phyloP scores from a whole-genome alignment of 2,888 invertebrate species.

The Athalia rosae region DNA sequence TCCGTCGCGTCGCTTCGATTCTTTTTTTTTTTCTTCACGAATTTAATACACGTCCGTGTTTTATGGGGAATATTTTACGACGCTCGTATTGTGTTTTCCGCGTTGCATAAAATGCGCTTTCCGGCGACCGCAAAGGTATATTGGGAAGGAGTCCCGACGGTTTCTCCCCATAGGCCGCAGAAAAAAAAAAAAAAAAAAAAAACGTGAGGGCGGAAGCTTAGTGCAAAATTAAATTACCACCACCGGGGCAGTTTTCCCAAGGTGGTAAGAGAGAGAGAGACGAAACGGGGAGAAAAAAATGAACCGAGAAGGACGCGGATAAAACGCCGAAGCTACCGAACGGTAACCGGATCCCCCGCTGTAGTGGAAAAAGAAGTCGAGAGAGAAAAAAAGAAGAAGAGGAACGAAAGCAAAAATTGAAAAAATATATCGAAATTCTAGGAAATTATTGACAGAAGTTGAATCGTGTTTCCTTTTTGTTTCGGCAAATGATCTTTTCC shows the following conservation, averaged over 20 bases:
- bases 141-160: conserved; percentile 38
- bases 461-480: conserved; percentile 45
- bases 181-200: background rate
- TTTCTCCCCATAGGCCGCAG: conserved; percentile 35
- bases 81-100: too few species aligned
- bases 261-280: conserved; percentile 15
- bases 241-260: conserved; percentile 44
- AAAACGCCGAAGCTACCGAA: conserved; percentile 38
- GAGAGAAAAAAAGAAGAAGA: conserved; percentile 6
- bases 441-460: conserved; percentile 44
- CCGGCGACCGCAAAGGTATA: conserved; percentile 15
- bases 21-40: background rate
- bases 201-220: conserved; percentile 48
- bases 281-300: conserved; percentile 6
- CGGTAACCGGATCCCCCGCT: conserved; percentile 47
- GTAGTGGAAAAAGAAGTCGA: conserved; percentile 20
- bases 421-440: conserved; percentile 13
- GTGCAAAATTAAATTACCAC: conserved; percentile 48
- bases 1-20: background rate
- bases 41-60: background rate
- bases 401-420: background rate
- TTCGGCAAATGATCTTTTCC: conserved; percentile 53
- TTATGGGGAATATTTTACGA: background rate
- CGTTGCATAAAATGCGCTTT: conserved; percentile 23
- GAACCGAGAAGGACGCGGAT: conserved; percentile 16